Percentiles rank a stretch among this genome's conserved stretches.
phyloP scores from a whole-genome alignment of 2,888 invertebrate species.

The Tachina fera region DNA sequence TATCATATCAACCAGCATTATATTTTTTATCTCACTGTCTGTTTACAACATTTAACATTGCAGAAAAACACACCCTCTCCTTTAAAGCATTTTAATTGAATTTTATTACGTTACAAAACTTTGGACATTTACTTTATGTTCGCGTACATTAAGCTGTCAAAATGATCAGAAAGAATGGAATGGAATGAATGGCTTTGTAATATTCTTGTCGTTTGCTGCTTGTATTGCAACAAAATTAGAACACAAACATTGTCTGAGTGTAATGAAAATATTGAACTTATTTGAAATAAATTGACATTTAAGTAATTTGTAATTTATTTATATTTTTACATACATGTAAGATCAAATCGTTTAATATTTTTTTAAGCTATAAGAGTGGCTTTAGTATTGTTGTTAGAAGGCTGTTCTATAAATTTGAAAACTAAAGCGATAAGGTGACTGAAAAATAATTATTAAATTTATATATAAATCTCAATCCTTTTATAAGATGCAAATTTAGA shows the following conservation, averaged over 20 bases:
- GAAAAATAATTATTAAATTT: too few species aligned
- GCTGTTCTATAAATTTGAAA: background rate
- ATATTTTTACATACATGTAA: slow-evolving; percentile 7
- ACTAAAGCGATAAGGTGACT: background rate
- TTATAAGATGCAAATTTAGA: too few species aligned
- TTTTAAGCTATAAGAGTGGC: background rate
- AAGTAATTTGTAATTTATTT: slow-evolving; percentile 34
- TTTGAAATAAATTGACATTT: slow-evolving; percentile 54
- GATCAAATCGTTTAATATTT: slow-evolving; percentile 29
- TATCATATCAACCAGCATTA: slow-evolving; percentile 37
- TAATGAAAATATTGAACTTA: slow-evolving; percentile 38
- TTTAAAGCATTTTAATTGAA: slow-evolving; percentile 66
- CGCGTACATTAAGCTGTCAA: slow-evolving; percentile 64
- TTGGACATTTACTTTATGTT: slow-evolving; percentile 59
- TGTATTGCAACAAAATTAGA: slow-evolving; percentile 14
- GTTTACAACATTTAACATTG: slow-evolving; percentile 43
- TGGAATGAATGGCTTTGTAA: slow-evolving; percentile 25
- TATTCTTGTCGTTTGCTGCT: slow-evolving; percentile 9
- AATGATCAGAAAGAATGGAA: slow-evolving; percentile 52
- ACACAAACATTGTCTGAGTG: slow-evolving; percentile 41
- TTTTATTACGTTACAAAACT: slow-evolving; percentile 53
- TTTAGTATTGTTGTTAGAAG: background rate
- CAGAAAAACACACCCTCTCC: slow-evolving; percentile 64
- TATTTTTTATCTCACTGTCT: slow-evolving; percentile 13
- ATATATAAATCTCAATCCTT: too few species aligned